Evolutionary conservation across 2,888 invertebrate genomes (phyloP), one percentile per base, ranked within the genome.

Genomic region (Ophraella communa): DNA sequence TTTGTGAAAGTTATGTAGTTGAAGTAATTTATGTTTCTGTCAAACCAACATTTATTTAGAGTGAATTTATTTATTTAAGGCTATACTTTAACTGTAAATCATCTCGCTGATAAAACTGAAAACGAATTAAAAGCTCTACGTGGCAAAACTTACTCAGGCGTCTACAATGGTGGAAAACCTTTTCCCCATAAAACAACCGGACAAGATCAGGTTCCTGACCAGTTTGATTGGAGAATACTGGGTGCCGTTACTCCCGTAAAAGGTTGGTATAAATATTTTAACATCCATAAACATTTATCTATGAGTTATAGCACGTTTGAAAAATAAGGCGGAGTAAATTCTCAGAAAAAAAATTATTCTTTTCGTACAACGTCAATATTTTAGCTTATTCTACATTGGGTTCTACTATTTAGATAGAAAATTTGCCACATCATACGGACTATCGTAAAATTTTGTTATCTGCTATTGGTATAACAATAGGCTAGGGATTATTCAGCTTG

Each of bases 211-310:
- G 73, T 95, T 39, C 96, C 97, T 0, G 86, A 89, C 0, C 88
- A 87, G 71, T 87, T 90, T 74, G 96, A 98, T 81, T 98, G 97
- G 97, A 89, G 96, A 73, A 82, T 97, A 1, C 89, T 86, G 74
- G 97, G 97, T 10, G 97, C 96, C 57, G 96, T 97, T 0, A 95
- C 95, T 0, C 96, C 95, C 0, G 96, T 97, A 8, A 95, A 91
- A 90, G 94, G 93, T 60, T 30, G 7, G 49, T 30, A 47, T 5
- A 14, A 8, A 21, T 47, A 11, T 92, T 70, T 61, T 10, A 18
- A 44, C 44, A 35, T 10, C 11, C 4, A 30, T 33, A 30, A 42
- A 33, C 27, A 51, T 55, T 23, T 33, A 20, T n/a, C n/a, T n/a
- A n/a, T n/a, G n/a, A n/a, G n/a, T n/a, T n/a, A n/a, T n/a, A n/a